These are phyloP conservation scores for Phorcus lineatus DNA, from an alignment of 2,888 invertebrate species.

Conservation along the genomic window DNA sequence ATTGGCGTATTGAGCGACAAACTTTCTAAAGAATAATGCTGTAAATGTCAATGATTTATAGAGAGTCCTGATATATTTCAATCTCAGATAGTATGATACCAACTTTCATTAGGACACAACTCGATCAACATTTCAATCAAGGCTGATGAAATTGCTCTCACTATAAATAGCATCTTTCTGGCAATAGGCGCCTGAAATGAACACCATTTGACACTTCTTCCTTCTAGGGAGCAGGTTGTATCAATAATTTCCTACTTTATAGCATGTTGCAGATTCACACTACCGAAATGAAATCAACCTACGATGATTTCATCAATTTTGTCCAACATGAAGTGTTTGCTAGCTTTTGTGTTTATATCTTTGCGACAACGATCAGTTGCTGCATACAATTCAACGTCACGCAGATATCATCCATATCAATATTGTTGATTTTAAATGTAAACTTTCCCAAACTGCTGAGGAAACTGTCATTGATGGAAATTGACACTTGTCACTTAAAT, in stretches of 20 bases:
- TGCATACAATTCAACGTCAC: background rate
- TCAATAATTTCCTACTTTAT: background rate
- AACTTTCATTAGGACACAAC: too few species aligned
- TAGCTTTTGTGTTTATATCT: background rate
- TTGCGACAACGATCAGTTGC: background rate
- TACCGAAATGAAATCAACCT: background rate
- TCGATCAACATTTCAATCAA: background rate
- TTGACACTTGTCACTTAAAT: background rate
- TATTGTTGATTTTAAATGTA: background rate
- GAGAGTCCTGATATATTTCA: too few species aligned
- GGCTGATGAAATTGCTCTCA: background rate
- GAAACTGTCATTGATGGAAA: background rate
- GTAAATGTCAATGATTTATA: too few species aligned
- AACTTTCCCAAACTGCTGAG: background rate
- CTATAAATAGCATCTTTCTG: background rate
- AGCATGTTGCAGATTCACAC: conserved; percentile 5
- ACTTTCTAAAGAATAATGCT: too few species aligned
- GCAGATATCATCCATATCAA: background rate
- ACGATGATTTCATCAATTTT: conserved; percentile 5
- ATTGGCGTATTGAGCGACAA: too few species aligned
- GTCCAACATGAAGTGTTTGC: background rate
- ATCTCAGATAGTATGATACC: too few species aligned
- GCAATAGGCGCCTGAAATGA: background rate
- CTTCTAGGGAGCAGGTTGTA: background rate
- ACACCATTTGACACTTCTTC: background rate